Evolutionary conservation across 2,888 invertebrate genomes (phyloP).

Genomic region (Tortrix viridana): DNA sequence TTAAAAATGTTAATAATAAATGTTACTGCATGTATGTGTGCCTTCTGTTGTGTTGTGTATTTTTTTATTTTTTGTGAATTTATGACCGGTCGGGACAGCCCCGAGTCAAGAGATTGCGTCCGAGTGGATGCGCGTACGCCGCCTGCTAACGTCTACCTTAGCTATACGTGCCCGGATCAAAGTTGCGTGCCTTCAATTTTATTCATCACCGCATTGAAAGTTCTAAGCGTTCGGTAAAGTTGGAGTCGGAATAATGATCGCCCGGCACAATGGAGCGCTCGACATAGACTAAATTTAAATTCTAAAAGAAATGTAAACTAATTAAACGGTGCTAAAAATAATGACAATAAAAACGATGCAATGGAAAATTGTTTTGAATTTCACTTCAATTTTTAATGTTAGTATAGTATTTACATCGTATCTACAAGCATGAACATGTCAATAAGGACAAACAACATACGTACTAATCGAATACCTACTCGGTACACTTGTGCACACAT

Average conservation of each 20-base stretch:
- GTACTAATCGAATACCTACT: slow-evolving; percentile 17
- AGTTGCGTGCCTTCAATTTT: slow-evolving; percentile 26
- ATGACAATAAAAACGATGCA: slow-evolving; percentile 11
- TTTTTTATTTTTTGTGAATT: slow-evolving; percentile 25
- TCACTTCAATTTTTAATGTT: slow-evolving; percentile 2
- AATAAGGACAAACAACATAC: slow-evolving; percentile 16
- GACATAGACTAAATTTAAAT: slow-evolving; percentile 35
- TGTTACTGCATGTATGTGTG: slow-evolving; percentile 48
- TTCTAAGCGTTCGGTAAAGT: slow-evolving; percentile 38
- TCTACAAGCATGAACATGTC: background rate
- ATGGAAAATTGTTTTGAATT: slow-evolving; percentile 16
- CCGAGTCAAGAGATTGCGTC: slow-evolving; percentile 26
- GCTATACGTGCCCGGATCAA: slow-evolving; percentile 22
- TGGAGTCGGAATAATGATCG: slow-evolving; percentile 39
- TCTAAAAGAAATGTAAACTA: slow-evolving; percentile 34
- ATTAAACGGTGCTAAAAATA: slow-evolving; percentile 25
- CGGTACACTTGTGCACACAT: slow-evolving; percentile 34
- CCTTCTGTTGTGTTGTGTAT: slow-evolving; percentile 50
- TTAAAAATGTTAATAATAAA: slow-evolving; percentile 34
- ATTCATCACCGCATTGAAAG: slow-evolving; percentile 38
- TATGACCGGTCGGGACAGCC: slow-evolving; percentile 14
- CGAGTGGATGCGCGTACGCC: slow-evolving; percentile 32
- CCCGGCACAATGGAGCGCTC: slow-evolving; percentile 31
- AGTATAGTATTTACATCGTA: background rate
- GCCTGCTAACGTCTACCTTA: too few relatives aligned